phyloP scores from a whole-genome alignment of 2,797 vertebrate genomes.

The Malurus leucopterus region DNA sequence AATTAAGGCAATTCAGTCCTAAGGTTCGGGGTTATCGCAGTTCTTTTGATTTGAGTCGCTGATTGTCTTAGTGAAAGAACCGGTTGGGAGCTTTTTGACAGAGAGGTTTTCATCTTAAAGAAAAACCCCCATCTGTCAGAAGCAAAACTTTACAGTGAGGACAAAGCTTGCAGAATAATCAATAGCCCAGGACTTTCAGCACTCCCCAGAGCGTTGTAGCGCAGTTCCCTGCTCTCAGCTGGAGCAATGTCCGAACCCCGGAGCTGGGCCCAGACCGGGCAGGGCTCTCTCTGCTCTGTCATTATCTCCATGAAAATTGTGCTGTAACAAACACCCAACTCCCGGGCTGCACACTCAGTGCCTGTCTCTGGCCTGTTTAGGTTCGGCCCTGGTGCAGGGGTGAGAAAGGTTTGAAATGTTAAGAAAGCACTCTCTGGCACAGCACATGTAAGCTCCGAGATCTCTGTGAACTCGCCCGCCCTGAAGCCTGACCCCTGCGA shows the following conservation, averaged over 20 bases:
- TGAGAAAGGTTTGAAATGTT: background rate
- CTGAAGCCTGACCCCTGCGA: background rate
- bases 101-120: constrained; percentile 26
- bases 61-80: constrained; percentile 51
- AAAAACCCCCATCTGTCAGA: background rate
- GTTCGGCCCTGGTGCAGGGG: background rate
- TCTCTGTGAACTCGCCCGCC: background rate
- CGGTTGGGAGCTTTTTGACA: constrained; percentile 42
- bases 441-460: background rate
- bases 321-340: background rate
- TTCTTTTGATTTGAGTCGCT: constrained; percentile 45
- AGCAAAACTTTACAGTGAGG: background rate
- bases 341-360: background rate
- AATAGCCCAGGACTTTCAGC: background rate
- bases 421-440: background rate
- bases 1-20: constrained; percentile 62
- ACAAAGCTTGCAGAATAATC: background rate
- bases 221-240: background rate
- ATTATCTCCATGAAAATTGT: background rate
- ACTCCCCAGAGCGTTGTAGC: rapidly evolving
- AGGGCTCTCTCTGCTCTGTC: background rate
- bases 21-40: constrained; percentile 35
- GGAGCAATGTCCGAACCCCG: rapidly evolving
- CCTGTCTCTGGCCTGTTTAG: background rate
- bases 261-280: background rate